Evolutionary conservation across 2,113 vertebrate genomes (phyloP), one percentile per base, ranked within the genome.

Genomic region (Morone chrysops): DNA sequence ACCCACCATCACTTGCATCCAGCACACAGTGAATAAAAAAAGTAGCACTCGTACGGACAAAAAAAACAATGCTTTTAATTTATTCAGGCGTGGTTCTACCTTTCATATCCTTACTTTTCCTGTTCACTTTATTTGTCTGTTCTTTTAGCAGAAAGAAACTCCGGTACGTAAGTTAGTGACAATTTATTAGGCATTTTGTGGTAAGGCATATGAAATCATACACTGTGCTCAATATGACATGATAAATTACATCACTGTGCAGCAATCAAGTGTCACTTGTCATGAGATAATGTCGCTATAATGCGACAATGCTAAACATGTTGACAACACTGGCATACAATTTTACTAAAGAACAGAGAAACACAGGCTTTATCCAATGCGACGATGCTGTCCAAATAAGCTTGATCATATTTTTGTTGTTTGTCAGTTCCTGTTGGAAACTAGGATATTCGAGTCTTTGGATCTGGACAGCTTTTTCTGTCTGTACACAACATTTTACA

Each of bases 161-260:
- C 5, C 20, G 4, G 17, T 31, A 12, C 31, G 72, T 57, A 41
- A 71, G 78, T 77, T 25, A 63, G 53, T 89, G 57, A 75, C 45
- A 43, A 14, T 92, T 92, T 88, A 89, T 88, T 90, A 80, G 87
- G 81, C 83, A 87, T 84, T 80, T 81, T 88, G 76, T 77, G 77
- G 63, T 83, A 83, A 92, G 80, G 86, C 86, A 86, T 79, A 75
- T 67, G 20, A 80, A 85, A 77, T 84, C 45, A 78, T 68, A 90
- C 79, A 78, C 45, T 78, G 83, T 83, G 75, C 72, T 69, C 38
- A 62, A 70, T 17, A 61, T 76, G 69, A 83, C 54, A 63, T 75
- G 43, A 74, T 50, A 25, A 68, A 80, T 65, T 66, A 82, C 76
- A 85, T 79, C 80, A 88, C 77, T 80, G 86, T 87, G 68, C 62